phyloP scores from a whole-genome alignment of 2,888 invertebrate genomes.

The Philonicus albiceps region DNA sequence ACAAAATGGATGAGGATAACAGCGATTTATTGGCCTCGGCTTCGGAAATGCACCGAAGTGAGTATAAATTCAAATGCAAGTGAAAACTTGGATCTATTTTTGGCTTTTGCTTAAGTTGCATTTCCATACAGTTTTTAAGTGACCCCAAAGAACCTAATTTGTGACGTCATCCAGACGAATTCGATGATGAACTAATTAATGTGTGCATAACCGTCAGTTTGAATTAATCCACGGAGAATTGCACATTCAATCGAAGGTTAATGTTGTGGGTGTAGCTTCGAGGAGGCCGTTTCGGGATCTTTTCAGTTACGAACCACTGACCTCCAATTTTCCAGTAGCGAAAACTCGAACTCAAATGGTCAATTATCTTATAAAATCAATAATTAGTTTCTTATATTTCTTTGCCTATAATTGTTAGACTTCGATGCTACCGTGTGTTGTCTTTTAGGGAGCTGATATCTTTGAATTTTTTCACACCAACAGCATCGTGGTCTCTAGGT shows the following conservation, averaged over 20 bases:
- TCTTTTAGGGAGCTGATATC: neutral
- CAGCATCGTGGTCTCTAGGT: neutral
- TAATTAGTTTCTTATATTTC: neutral
- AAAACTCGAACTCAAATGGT: neutral
- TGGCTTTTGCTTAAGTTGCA: neutral
- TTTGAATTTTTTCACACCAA: neutral
- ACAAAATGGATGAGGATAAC: conserved; percentile 59
- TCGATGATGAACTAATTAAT: neutral
- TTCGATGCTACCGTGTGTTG: neutral
- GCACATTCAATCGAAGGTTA: neutral
- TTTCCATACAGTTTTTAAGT: neutral
- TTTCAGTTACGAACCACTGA: neutral
- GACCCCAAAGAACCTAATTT: neutral
- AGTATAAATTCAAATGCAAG: conserved; percentile 46
- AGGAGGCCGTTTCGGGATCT: neutral
- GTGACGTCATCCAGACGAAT: neutral
- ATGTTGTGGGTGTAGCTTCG: neutral
- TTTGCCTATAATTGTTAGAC: neutral
- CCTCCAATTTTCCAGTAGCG: neutral
- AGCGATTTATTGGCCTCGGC: conserved; percentile 62
- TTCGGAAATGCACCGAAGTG: conserved; percentile 61
- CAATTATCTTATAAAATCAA: neutral
- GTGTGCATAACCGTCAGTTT: neutral
- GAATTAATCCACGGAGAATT: neutral
- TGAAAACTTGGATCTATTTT: neutral